A percentile compares a stretch with the other conserved stretches of the same genome.
phyloP scores from a whole-genome alignment of 2,113 vertebrate genomes.

The Alosa alosa region DNA sequence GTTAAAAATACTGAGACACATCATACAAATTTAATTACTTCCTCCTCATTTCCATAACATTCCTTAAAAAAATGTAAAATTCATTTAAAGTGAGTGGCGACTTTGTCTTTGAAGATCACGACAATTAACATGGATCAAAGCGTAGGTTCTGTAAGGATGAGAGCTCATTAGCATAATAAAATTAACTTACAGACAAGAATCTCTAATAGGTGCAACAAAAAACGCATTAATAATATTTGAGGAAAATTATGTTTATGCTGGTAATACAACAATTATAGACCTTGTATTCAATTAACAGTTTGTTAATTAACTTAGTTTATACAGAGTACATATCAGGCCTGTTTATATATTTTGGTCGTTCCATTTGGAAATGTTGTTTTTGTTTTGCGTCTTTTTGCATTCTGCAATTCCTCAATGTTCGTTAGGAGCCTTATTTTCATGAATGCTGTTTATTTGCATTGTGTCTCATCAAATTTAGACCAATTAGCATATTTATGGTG shows the following conservation, averaged over 20 bases:
- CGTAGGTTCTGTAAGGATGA: conserved; percentile 94
- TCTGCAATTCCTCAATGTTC: conserved; percentile 47
- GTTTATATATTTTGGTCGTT: conserved; percentile 40
- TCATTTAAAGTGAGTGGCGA: conserved; percentile 99
- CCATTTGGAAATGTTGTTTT: conserved; percentile 36
- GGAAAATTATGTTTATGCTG: conserved; percentile 96
- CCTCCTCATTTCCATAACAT: conserved; percentile 98
- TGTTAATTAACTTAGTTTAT: conserved; percentile 93
- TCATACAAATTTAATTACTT: conserved; percentile 99
- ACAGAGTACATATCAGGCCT: conserved; percentile 65
- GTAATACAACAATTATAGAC: conserved; percentile 95
- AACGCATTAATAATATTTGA: conserved; percentile 98
- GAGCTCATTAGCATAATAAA: conserved; percentile 99
- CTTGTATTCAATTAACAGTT: conserved; percentile 97
- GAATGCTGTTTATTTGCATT: conserved; percentile 58
- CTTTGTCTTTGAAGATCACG: conserved; percentile 99
- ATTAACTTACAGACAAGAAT: conserved; percentile 99
- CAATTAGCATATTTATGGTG: conserved; percentile 62
- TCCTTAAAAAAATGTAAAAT: conserved; percentile 99
- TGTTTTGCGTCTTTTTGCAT: conserved; percentile 4
- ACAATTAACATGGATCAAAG: conserved; percentile 99
- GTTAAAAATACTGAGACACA: conserved; percentile 94
- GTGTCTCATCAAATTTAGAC: conserved; percentile 60
- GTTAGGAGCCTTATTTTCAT: conserved; percentile 41
- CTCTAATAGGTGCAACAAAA: conserved; percentile 99